Evolutionary conservation across 1,140 invertebrate species (phyloP).

Genomic region (Battus philenor): DNA sequence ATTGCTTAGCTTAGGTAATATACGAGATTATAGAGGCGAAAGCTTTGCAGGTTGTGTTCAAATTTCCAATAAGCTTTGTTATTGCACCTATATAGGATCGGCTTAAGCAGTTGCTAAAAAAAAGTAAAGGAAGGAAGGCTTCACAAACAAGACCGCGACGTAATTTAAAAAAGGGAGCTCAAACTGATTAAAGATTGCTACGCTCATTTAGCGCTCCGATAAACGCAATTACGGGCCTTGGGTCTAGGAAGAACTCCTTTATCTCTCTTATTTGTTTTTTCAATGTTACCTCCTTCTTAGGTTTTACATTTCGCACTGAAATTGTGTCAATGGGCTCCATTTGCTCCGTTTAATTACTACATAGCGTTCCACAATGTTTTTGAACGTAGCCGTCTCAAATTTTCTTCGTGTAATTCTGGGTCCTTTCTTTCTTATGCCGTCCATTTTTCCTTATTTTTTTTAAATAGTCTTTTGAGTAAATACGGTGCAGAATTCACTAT

Average conservation of each 20-base stretch:
- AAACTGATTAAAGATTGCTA: slow-evolving; percentile 60
- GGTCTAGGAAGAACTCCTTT: slow-evolving; percentile 35
- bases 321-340: slow-evolving; percentile 26
- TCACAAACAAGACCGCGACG: slow-evolving; percentile 9
- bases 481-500: too few relatives aligned
- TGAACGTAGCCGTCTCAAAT: too few relatives aligned
- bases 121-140: slow-evolving; percentile 13
- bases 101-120: slow-evolving; percentile 3
- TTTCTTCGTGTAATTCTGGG: too few relatives aligned
- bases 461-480: too few relatives aligned
- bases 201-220: slow-evolving; percentile 66
- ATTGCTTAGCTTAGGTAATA: too few relatives aligned
- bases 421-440: too few relatives aligned
- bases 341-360: slow-evolving; percentile 12
- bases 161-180: slow-evolving; percentile 26
- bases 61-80: slow-evolving; percentile 6
- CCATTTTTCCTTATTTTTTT: too few relatives aligned
- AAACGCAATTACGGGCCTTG: slow-evolving; percentile 54
- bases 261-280: slow-evolving; percentile 23
- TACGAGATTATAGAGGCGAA: too few relatives aligned
- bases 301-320: slow-evolving; percentile 27
- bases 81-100: slow-evolving; percentile 4
- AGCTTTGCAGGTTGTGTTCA: too few relatives aligned
- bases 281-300: slow-evolving; percentile 28
- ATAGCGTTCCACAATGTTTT: neutral